Evolutionary conservation across 2,113 vertebrate species (phyloP), one percentile per base, ranked within the genome.

Genomic region (Hemichromis elongatus): DNA sequence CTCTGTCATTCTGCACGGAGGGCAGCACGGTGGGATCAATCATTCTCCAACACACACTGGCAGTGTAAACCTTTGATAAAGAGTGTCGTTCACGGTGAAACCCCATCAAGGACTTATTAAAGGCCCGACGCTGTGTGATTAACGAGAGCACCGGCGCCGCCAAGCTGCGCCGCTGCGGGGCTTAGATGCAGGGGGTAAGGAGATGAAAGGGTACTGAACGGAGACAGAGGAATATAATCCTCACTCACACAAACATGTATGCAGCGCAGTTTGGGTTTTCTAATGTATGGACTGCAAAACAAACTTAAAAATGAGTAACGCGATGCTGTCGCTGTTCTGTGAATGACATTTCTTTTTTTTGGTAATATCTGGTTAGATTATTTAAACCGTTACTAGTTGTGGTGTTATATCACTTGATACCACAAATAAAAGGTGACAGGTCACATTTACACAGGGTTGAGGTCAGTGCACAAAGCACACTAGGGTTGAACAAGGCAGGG

Each of bases 61-160:
- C 92, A 93, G 91, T 87, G 93, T 95, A 94, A 96, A 96, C 88
- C 95, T 96, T 95, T 95, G 95, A 96, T 96, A 95, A 95, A 95
- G 94, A 93, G 92, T 93, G 88, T 95, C 91, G 93, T 93, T 95
- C 92, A 83, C 82, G 24, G 92, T 80, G 55, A 95, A 95, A 93
- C 92, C 93, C 92, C 84, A 93, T 95, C 95, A 96, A 95, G 96
- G 95, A 94, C 95, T 95, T 95, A 95, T 95, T 95, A 96, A 93
- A 94, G 92, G 82, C 50, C 92, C 92, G 93, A 94, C 92, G 93
- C 82, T 2, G 21, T 77, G 86, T 93, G 94, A 96, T 96, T 95
- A 94, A 96, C 90, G 89, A 89, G 80, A 78, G 79, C n/a, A 42
- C 24, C 11, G 47, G 16, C 47, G 2, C 82, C 47, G 80, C 82